Percentiles rank a stretch among this genome's conserved stretches.
Conservation (phyloP, 2,797 vertebrate species). For the Buphagus erythrorhynchus region DNA sequence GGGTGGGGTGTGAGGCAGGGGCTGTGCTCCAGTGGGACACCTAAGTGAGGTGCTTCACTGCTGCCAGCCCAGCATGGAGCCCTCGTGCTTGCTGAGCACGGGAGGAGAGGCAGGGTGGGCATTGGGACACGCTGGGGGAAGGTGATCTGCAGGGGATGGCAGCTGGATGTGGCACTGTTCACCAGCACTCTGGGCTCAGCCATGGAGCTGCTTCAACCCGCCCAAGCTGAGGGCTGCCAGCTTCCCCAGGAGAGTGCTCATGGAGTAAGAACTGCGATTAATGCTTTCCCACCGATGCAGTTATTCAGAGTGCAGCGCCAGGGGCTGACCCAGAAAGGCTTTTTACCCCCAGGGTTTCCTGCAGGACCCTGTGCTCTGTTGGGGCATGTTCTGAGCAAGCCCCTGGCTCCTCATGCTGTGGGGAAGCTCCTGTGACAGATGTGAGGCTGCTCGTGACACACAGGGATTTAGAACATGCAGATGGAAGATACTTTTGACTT, state of each 20-base stretch:
- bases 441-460: neutral
- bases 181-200: neutral
- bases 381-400: neutral
- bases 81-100: neutral
- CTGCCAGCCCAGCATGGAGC: neutral
- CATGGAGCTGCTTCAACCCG: neutral
- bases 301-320: neutral
- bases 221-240: neutral
- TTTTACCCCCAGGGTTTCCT: neutral
- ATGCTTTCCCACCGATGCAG: neutral
- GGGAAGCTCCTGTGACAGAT: neutral
- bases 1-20: neutral
- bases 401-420: fast-evolving
- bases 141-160: neutral
- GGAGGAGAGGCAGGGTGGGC: neutral
- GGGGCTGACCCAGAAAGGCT: too few species aligned
- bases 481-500: neutral
- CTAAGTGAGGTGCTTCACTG: neutral
- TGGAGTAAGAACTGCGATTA: neutral
- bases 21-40: fast-evolving
- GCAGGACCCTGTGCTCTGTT: too few species aligned
- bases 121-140: neutral
- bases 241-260: neutral
- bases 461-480: neutral
- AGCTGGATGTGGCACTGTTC: neutral